A percentile compares a stretch with the other conserved stretches of the same genome.
These are phyloP conservation scores for Calosoma granatense DNA, from an alignment of 1,140 invertebrate genomes.

Conservation along the genomic window DNA sequence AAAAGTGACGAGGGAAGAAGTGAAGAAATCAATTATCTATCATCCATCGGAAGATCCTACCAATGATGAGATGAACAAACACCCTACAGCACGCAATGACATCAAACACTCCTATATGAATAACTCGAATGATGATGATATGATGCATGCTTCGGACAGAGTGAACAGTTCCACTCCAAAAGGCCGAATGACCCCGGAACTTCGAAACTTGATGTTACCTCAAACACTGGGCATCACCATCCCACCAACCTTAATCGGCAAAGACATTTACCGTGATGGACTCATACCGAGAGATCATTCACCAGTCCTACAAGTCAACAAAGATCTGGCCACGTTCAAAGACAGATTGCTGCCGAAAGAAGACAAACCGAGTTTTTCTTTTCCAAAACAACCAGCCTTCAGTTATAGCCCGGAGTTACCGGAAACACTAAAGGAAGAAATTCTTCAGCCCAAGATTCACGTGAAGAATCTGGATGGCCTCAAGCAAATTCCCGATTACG, in stretches of 20 bases:
- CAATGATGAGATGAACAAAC: conserved; percentile 54
- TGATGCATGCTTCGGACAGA: conserved; percentile 21
- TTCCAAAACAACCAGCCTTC: background rate
- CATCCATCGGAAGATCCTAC: conserved; percentile 73
- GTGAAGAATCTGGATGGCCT: conserved; percentile 51
- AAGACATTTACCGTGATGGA: background rate
- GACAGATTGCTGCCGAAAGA: background rate
- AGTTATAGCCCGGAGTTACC: background rate
- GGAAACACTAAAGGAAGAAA: background rate
- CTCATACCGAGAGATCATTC: background rate
- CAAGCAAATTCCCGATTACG: conserved; percentile 26
- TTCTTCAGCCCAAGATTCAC: conserved; percentile 40
- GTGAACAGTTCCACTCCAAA: conserved; percentile 26
- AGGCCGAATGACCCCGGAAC: conserved; percentile 16
- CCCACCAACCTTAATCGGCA: background rate
- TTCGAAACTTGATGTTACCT: conserved; percentile 12
- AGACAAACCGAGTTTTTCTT: background rate
- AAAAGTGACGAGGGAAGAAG: conserved; percentile 71
- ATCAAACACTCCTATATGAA: conserved; percentile 31
- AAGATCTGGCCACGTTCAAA: background rate
- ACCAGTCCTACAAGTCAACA: background rate
- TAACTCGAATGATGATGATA: conserved; percentile 21
- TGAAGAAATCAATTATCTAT: conserved; percentile 76
- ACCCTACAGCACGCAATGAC: conserved; percentile 38
- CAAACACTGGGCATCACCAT: no score